These are phyloP conservation scores for Cavia aperea DNA, from an alignment of 2,113 vertebrate genomes.

Conservation along the genomic window DNA sequence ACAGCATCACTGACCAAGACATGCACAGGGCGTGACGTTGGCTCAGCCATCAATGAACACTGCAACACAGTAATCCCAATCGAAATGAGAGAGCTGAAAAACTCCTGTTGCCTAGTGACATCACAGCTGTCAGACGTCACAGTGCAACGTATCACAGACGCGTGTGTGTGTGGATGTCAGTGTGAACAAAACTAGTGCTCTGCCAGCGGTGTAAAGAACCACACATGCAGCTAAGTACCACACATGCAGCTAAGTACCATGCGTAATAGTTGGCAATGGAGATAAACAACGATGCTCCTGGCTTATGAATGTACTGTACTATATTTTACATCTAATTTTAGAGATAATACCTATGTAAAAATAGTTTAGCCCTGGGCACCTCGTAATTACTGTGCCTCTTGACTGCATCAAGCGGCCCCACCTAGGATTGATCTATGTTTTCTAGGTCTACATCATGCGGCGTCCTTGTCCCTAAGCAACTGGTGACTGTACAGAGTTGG, in stretches of 20 bases:
- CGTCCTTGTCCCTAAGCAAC: no score
- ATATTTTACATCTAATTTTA: neutral
- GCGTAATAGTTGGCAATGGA: rapidly evolving
- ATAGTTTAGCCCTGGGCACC: neutral
- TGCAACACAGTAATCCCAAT: neutral
- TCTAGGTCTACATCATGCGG: neutral
- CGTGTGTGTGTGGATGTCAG: neutral
- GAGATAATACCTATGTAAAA: neutral
- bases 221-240: no score
- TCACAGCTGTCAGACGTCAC: neutral
- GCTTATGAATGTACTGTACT: neutral
- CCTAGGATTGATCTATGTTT: neutral
- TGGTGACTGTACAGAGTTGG: neutral
- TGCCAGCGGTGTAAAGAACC: neutral
- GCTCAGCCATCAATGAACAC: neutral
- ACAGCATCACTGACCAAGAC: neutral
- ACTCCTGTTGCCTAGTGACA: neutral
- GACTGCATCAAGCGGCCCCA: neutral
- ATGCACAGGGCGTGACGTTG: rapidly evolving
- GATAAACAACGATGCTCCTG: rapidly evolving
- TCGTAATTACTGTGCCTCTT: no score
- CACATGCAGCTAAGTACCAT: rapidly evolving
- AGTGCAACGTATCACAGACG: neutral
- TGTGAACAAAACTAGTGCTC: neutral
- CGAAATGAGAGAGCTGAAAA: neutral